These are phyloP conservation scores for Lasiurus borealis DNA, from an alignment of 2,113 vertebrate species.

Conservation along the genomic window DNA sequence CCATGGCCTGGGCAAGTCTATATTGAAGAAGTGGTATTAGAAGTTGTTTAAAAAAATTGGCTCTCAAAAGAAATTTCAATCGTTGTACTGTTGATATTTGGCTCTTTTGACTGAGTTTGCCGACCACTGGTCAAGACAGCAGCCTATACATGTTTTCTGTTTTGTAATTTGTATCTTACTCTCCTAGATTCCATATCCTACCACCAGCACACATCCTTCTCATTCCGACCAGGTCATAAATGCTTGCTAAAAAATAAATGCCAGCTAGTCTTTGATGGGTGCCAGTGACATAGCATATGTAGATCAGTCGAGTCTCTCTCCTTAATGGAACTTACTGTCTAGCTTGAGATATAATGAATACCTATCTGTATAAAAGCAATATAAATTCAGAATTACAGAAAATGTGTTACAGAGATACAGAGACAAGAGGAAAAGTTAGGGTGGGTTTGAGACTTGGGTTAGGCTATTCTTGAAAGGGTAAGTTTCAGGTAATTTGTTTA, in stretches of 20 bases:
- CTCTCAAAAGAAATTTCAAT: too few relatives aligned
- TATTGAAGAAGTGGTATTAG: too few relatives aligned
- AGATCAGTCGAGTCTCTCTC: background rate
- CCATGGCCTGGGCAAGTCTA: too few relatives aligned
- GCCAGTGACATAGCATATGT: slow-evolving; percentile 20
- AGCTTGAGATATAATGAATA: slow-evolving; percentile 53
- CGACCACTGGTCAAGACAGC: background rate
- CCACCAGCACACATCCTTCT: background rate
- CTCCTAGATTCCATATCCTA: background rate
- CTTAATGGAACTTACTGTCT: slow-evolving; percentile 11
- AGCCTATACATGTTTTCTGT: background rate
- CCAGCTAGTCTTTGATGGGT: background rate
- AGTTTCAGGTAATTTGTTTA: slow-evolving; percentile 1
- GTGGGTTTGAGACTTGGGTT: slow-evolving; percentile 31
- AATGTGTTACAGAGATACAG: slow-evolving; percentile 24
- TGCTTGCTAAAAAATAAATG: background rate
- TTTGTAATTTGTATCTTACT: background rate
- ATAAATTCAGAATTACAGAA: slow-evolving; percentile 40
- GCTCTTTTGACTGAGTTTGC: too few relatives aligned
- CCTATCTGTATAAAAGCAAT: slow-evolving; percentile 36
- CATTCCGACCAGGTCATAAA: background rate
- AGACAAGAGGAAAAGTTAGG: background rate
- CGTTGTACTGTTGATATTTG: too few relatives aligned
- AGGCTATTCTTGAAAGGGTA: slow-evolving; percentile 33
- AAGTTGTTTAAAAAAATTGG: too few relatives aligned